phyloP scores from a whole-genome alignment of 2,113 vertebrate genomes.

The Takifugu flavidus region DNA sequence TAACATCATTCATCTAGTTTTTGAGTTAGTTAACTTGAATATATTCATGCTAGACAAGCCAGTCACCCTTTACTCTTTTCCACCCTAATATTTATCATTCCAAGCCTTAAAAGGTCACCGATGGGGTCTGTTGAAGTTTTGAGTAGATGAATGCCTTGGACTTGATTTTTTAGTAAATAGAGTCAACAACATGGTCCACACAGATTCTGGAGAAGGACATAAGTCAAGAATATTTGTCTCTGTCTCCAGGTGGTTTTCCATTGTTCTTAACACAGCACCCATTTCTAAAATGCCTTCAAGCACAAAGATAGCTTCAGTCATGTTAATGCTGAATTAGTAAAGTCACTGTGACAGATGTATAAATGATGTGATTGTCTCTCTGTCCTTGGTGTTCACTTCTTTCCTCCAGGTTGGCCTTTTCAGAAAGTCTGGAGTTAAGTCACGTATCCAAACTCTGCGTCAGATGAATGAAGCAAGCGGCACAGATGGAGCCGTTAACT shows the following conservation, averaged over 20 bases:
- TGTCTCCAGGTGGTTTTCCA: neutral
- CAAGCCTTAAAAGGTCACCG: too few relatives aligned
- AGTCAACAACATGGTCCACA: slow-evolving; percentile 26
- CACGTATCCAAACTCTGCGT: slow-evolving; percentile 91
- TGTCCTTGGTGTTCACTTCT: slow-evolving; percentile 9
- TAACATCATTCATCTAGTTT: too few relatives aligned
- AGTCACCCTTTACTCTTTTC: neutral
- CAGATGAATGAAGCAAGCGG: slow-evolving; percentile 90
- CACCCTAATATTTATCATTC: neutral
- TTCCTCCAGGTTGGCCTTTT: slow-evolving; percentile 89
- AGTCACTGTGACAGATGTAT: neutral
- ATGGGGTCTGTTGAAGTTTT: neutral
- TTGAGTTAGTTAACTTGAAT: too few relatives aligned
- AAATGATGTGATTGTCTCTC: slow-evolving; percentile 12
- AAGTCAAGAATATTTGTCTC: slow-evolving; percentile 24
- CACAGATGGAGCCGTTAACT: slow-evolving; percentile 81
- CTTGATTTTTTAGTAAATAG: slow-evolving; percentile 21
- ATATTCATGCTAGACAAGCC: neutral
- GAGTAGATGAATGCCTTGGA: slow-evolving; percentile 17
- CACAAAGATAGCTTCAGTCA: too few relatives aligned
- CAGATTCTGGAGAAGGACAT: slow-evolving; percentile 40
- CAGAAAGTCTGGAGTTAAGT: slow-evolving; percentile 95
- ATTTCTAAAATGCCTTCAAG: too few relatives aligned
- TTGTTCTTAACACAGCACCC: too few relatives aligned
- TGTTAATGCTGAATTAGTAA: neutral